Conservation (phyloP, 23 tunicate genomes). For the Aplidium turbinatum region DNA sequence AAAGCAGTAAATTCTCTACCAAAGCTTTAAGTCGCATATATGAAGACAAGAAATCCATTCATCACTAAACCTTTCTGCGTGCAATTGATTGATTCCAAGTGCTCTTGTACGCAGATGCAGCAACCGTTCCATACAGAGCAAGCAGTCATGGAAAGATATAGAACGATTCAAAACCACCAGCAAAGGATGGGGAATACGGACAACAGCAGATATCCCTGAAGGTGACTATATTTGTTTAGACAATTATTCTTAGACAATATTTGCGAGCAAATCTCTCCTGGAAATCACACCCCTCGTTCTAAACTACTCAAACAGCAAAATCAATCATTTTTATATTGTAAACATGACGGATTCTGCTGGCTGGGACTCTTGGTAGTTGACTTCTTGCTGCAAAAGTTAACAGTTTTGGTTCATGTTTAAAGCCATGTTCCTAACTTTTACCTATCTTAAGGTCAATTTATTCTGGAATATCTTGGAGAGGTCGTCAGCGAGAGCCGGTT, state of each 20-base stretch:
- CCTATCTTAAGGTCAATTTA: constrained; percentile 55
- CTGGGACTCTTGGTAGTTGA: no score
- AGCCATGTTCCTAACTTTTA: not conserved
- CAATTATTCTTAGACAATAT: not conserved
- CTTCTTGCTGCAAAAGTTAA: not conserved
- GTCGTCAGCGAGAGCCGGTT: constrained; percentile 75
- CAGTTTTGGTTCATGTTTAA: not conserved
- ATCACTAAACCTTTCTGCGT: no score
- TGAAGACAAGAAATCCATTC: no score
- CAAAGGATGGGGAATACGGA: constrained; percentile 69
- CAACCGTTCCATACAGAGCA: constrained; percentile 51
- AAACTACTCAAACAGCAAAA: no score
- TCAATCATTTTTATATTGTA: no score
- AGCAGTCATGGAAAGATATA: constrained; percentile 29
- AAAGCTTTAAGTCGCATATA: no score
- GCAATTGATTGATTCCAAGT: no score
- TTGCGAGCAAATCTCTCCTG: not conserved
- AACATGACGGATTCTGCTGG: no score
- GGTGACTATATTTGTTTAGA: constrained; percentile 33
- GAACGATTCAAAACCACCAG: constrained; percentile 60
- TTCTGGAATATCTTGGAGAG: constrained; percentile 92
- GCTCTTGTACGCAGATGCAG: constrained; percentile 35
- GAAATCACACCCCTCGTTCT: not conserved
- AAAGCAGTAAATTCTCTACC: no score
- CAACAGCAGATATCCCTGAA: constrained; percentile 36